Base-by-base conservation (phyloP, 2,113 vertebrate genomes). In the Columbina picui region DNA sequence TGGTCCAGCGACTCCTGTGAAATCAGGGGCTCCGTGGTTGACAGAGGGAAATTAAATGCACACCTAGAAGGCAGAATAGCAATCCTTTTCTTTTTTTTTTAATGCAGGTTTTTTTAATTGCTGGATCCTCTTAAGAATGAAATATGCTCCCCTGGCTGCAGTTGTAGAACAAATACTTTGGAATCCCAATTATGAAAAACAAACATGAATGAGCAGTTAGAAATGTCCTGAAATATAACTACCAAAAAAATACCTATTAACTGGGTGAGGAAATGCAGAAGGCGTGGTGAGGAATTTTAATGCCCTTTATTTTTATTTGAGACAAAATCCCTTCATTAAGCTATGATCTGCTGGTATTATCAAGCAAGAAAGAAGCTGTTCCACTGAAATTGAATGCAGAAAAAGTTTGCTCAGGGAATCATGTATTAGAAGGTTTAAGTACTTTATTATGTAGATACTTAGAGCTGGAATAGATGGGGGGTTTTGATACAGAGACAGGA, bases 381-480 rank as follows among this genome's bases (percentile, higher is more conserved):
- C 34, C 5, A 1, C 84, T 39, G 49, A 52, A 90, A 96, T 30
- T 38, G 55, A 91, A 91, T 30, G 60, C 84, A 73, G 80, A 68
- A 87, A 18, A 80, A 43, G 69, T 90, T 96, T 96, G 87, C 89
- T 93, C 64, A 52, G 89, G 84, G 83, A 97, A 93, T 84, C 55
- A 6, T 14, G 19, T 84, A 29, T 82, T 25, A 65, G 85, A 49
- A 94, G 80, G 76, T 68, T 97, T 70, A 87, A 97, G 80, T 76
- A 68, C 47, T 94, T 93, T 61, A 75, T 93, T 84, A 55, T 55
- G 85, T 78, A 77, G 93, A 59, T 74, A 61, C 36, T 96, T 70
- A 76, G 74, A 57, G 69, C 87, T 83, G 89, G 32, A 68, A 68
- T 77, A 74, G 87, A 63, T 89, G 61, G 63, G 49, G 45, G 34